Percentiles rank a stretch among this genome's conserved stretches.
These are phyloP conservation scores for Melanostoma mellinum DNA, from an alignment of 2,888 invertebrate species.

Conservation along the genomic window DNA sequence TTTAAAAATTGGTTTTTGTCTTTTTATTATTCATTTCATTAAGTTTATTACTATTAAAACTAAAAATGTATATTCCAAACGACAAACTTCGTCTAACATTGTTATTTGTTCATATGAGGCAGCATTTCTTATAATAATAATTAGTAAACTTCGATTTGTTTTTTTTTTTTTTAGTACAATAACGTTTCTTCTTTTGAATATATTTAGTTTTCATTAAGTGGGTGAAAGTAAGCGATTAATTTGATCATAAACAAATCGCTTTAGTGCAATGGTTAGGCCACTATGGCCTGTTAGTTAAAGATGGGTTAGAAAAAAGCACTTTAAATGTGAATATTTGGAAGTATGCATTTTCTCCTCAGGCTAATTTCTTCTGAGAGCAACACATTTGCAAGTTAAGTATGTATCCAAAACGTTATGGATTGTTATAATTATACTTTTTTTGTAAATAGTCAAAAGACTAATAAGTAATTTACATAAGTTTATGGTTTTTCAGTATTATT, in stretches of 20 bases:
- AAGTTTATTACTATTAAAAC: slow-evolving; percentile 43
- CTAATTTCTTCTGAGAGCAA: slow-evolving; percentile 49
- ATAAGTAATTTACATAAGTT: slow-evolving; percentile 64
- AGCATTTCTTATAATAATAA: slow-evolving; percentile 53
- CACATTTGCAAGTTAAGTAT: slow-evolving; percentile 59
- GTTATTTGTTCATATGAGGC: slow-evolving; percentile 68
- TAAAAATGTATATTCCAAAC: slow-evolving; percentile 63
- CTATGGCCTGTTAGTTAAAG: slow-evolving; percentile 36
- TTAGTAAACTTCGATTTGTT: slow-evolving; percentile 52
- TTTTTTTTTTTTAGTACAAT: slow-evolving; percentile 28
- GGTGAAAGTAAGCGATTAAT: slow-evolving; percentile 67
- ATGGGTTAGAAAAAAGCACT: slow-evolving; percentile 67
- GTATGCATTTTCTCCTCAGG: slow-evolving; percentile 60
- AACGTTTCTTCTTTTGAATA: slow-evolving; percentile 26
- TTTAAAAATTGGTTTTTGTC: slow-evolving; percentile 72
- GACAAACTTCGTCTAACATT: slow-evolving; percentile 65
- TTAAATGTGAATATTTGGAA: slow-evolving; percentile 54
- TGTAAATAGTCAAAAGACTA: slow-evolving; percentile 72
- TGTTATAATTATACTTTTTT: slow-evolving; percentile 28
- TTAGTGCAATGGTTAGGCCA: slow-evolving; percentile 69
- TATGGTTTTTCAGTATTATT: slow-evolving; percentile 49
- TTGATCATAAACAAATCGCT: slow-evolving; percentile 44
- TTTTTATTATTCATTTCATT: slow-evolving; percentile 44
- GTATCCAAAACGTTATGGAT: slow-evolving; percentile 31
- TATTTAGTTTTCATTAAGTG: slow-evolving; percentile 59